phyloP scores from a whole-genome alignment of 2,113 vertebrate species.

The Sciurus niger region DNA sequence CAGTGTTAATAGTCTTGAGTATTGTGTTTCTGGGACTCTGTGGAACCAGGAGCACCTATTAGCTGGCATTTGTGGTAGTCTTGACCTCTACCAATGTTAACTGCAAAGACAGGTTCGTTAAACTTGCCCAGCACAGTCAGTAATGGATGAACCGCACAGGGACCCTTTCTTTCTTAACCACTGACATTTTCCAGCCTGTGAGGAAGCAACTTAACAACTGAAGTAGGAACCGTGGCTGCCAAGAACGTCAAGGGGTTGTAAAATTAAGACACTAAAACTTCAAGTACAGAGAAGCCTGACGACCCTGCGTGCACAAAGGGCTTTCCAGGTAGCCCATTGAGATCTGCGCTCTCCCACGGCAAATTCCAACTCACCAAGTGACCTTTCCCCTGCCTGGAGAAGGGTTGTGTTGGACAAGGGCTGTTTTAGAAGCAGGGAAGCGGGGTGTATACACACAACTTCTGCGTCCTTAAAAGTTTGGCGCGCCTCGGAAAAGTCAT shows the following conservation, averaged over 20 bases:
- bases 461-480: neutral
- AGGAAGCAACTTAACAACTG: neutral
- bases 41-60: neutral
- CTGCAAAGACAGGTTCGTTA: neutral
- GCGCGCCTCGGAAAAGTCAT: neutral
- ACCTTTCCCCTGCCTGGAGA: neutral
- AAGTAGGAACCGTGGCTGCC: neutral
- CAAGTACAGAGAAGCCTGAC: neutral
- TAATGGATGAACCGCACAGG: neutral
- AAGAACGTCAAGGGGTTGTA: conserved; percentile 8
- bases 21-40: neutral
- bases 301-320: neutral
- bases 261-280: neutral
- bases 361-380: neutral
- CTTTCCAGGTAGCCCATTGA: neutral
- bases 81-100: conserved; percentile 14
- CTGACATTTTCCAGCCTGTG: neutral
- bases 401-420: neutral
- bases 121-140: neutral
- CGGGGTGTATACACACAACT: neutral
- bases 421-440: neutral
- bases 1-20: conserved; percentile 1
- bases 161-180: neutral
- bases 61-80: neutral
- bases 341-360: neutral